Base-by-base conservation (phyloP, 2,888 invertebrate species). In the Isoperla grammatica region DNA sequence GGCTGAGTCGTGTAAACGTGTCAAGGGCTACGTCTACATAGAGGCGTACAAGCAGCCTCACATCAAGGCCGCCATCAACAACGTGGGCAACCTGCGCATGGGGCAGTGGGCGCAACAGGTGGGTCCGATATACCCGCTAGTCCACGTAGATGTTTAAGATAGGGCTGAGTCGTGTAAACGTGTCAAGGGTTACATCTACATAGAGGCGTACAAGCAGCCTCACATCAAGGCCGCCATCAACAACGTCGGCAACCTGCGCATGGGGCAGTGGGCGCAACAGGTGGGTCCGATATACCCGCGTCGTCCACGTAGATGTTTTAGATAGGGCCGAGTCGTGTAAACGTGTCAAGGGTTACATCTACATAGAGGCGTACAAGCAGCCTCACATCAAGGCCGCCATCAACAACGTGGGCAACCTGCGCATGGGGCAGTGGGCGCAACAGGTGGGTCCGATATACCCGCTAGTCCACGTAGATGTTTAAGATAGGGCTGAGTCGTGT, bases 21-120 rank as follows among this genome's bases (percentile, higher is more conserved):
- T 98, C 1, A 98, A 97, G 72, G 99, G 99, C 0, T 97, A 96
- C 72, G 90, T 99, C 67, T 99, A 99, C 71, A 86, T 99, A 57
- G 99, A 99, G 73, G 93, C 99, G 0, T 99, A 87, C 75, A 99
- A 99, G 73, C 97, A 98, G 73, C 93, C 98, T 0, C 98, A 99
- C 72, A 97, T 99, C 0, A 97, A 98, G 73, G 84, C 90, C 3
- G 87, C 95, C 0, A 98, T 99, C 59, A 88, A 92, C 63, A 96
- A 95, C 70, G 88, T 99, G 1, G 90, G 95, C 1, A 95, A 91
- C 67, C 79, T 98, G 5, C 81, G 90, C 62, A 85, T 92, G 82
- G 97, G 96, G n/a, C 83, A 87, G 63, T 96, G 90, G 87, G 90
- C 92, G 68, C 98, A 97, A 67, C 85, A 85, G 73, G 79, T 78